A percentile compares a stretch with the other conserved stretches of the same genome.
phyloP scores from a whole-genome alignment of 2,888 invertebrate species.

The Erebia aethiops region DNA sequence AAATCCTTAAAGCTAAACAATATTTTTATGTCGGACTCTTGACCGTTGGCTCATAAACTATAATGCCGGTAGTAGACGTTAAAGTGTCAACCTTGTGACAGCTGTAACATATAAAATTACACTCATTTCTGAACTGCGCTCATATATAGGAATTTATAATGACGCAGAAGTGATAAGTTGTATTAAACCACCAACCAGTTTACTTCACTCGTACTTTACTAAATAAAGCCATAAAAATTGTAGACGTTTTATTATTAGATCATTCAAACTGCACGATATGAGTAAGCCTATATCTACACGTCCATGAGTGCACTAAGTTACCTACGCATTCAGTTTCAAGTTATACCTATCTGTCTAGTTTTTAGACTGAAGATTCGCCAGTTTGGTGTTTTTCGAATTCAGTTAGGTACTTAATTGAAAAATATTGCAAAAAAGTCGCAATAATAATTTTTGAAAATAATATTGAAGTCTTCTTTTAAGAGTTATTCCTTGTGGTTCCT shows the following conservation, averaged over 20 bases:
- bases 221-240: slow-evolving; percentile 32
- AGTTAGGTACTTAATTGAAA: no score
- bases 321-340: not conserved
- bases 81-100: slow-evolving; percentile 19
- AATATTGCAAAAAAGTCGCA: no score
- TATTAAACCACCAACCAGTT: not conserved
- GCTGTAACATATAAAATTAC: slow-evolving; percentile 14
- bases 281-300: not conserved
- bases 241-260: slow-evolving; percentile 24
- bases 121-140: slow-evolving; percentile 1
- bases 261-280: slow-evolving; percentile 1
- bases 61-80: slow-evolving; percentile 11
- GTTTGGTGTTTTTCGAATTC: not conserved
- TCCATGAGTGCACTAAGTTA: not conserved
- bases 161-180: slow-evolving; percentile 34
- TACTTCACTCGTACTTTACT: not conserved
- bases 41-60: slow-evolving; percentile 2
- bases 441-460: no score
- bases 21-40: not conserved
- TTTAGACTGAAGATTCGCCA: not conserved
- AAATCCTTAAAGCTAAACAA: not conserved
- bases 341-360: not conserved
- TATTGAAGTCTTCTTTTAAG: no score
- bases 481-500: no score
- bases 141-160: slow-evolving; percentile 20